phyloP scores from a whole-genome alignment of 2,797 vertebrate genomes.

The Melanotaenia trifasciata region DNA sequence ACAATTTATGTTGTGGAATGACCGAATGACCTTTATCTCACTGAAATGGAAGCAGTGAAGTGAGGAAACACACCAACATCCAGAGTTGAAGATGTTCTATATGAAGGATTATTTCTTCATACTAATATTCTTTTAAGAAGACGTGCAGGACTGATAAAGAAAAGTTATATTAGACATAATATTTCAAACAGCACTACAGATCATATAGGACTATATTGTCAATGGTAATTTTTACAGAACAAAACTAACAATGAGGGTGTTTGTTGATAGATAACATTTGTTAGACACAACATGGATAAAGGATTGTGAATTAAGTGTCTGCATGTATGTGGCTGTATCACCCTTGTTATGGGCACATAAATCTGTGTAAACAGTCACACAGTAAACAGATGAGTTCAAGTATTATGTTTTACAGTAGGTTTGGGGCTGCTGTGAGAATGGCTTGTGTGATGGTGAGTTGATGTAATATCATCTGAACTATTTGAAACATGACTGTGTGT shows the following conservation, averaged over 20 bases:
- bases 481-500: constrained; percentile 17
- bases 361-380: not conserved
- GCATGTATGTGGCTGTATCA: not conserved
- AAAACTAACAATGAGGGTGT: not conserved
- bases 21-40: not conserved
- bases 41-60: not conserved
- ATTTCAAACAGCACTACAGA: not conserved
- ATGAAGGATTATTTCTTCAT: not conserved
- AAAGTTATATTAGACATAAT: not conserved
- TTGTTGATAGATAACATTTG: not conserved
- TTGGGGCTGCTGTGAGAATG: not conserved
- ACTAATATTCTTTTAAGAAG: not conserved
- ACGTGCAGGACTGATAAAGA: not conserved
- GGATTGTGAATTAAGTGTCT: not conserved
- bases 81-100: not conserved
- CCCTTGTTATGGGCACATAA: not conserved
- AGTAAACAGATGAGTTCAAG: not conserved
- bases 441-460: constrained; percentile 5
- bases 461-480: constrained; percentile 8
- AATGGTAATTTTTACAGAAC: not conserved
- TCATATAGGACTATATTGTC: not conserved
- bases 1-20: not conserved
- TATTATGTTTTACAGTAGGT: not conserved
- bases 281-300: not conserved
- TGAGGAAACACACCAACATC: too few relatives aligned